Evolutionary conservation across 2,888 invertebrate species (phyloP).

Genomic region (Calameuta filiformis): DNA sequence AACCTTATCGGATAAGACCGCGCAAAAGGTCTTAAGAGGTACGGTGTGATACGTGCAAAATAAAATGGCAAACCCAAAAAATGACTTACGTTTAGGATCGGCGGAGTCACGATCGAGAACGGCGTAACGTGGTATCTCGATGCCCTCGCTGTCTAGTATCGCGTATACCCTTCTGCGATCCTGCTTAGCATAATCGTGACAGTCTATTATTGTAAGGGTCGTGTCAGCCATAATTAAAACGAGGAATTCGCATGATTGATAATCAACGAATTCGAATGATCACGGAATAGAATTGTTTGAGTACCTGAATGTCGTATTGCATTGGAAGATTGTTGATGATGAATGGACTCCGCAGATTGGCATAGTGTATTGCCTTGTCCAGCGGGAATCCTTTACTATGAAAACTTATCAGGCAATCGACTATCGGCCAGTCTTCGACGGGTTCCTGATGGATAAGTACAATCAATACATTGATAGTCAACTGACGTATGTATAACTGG

Average conservation of each 20-base stretch:
- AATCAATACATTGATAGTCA: neutral
- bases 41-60: conserved; percentile 7
- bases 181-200: conserved; percentile 62
- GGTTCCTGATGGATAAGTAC: conserved; percentile 73
- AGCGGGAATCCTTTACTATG: conserved; percentile 98
- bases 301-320: conserved; percentile 96
- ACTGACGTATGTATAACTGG: neutral
- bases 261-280: conserved; percentile 8
- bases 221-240: neutral
- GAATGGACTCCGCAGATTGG: conserved; percentile 92
- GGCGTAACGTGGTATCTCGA: conserved; percentile 97
- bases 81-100: conserved; percentile 85
- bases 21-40: conserved; percentile 8
- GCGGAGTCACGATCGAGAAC: conserved; percentile 94
- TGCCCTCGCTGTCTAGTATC: conserved; percentile 92
- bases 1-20: conserved; percentile 7
- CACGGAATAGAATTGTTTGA: conserved; percentile 5
- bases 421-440: conserved; percentile 97
- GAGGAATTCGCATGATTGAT: conserved; percentile 2
- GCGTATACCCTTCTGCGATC: conserved; percentile 95
- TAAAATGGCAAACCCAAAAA: conserved; percentile 13
- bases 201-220: conserved; percentile 8
- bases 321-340: conserved; percentile 98
- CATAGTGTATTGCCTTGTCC: conserved; percentile 97
- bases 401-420: conserved; percentile 98